A percentile compares a stretch with the other conserved stretches of the same genome.
These are phyloP conservation scores for Parapristionchus giblindavisi DNA, from an alignment of 2,888 invertebrate species.

Conservation along the genomic window DNA sequence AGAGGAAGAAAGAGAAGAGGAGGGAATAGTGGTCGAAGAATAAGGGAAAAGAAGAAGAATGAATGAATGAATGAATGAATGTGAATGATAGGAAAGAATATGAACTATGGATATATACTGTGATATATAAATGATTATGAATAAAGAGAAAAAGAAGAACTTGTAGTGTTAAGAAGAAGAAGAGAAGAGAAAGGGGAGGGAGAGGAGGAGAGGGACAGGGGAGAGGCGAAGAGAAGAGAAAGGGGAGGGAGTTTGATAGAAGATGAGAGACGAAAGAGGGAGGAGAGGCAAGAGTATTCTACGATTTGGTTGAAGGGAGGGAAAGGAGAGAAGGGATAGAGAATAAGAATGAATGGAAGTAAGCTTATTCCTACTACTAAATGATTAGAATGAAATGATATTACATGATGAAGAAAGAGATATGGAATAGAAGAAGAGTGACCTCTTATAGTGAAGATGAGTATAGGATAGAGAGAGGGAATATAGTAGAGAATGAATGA, in stretches of 20 bases:
- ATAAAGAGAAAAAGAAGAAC: neutral
- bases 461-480: no score
- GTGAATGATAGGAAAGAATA: neutral
- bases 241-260: neutral
- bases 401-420: no score
- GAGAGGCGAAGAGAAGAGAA: slow-evolving; percentile 1
- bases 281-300: neutral
- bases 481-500: no score
- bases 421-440: no score
- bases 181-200: neutral
- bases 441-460: no score
- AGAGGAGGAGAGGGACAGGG: neutral
- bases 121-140: neutral
- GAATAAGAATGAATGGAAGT: neutral
- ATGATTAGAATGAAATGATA: neutral
- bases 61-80: neutral
- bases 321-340: neutral
- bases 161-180: neutral
- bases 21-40: neutral
- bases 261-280: neutral
- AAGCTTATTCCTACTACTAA: neutral
- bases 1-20: neutral
- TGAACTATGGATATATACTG: neutral
- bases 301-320: neutral
- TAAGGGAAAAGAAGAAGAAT: neutral